Evolutionary conservation across 92 coral and sea anemone species (phyloP).

Genomic region (Siderastrea radians): DNA sequence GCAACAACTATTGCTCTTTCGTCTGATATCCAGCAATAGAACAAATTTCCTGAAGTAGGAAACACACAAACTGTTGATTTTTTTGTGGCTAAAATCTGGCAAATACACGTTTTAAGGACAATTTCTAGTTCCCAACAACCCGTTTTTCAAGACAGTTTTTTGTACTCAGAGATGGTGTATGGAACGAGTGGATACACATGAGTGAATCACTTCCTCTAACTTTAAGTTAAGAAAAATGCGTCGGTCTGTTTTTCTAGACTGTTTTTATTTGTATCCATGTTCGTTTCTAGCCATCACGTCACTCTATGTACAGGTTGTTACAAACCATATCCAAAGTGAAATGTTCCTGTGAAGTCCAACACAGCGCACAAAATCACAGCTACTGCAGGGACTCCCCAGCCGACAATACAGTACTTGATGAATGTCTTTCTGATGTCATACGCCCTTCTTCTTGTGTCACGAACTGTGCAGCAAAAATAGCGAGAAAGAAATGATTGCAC

Average conservation of each 20-base stretch:
- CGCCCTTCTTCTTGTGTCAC: background rate
- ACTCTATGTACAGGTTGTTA: background rate
- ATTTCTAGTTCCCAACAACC: no score
- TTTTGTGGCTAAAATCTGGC: no score
- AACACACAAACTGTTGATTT: background rate
- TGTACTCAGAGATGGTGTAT: no score
- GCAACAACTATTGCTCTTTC: constrained; percentile 2
- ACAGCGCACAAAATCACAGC: constrained; percentile 7
- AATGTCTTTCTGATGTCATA: constrained; percentile 24
- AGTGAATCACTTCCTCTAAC: no score
- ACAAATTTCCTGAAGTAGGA: background rate
- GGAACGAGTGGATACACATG: no score
- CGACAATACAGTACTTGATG: constrained; percentile 19
- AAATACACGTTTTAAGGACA: no score
- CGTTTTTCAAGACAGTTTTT: no score
- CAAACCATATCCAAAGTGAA: constrained; percentile 35
- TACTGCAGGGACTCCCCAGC: constrained; percentile 37
- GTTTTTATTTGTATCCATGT: no score
- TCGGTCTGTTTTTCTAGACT: no score
- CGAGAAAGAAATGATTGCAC: background rate
- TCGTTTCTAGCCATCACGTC: no score
- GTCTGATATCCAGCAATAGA: constrained; percentile 43
- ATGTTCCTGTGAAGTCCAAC: constrained; percentile 5
- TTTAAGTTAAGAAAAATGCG: no score
- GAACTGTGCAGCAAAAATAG: background rate